Percentiles rank a stretch among this genome's conserved stretches.
Evolutionary conservation across 2,113 vertebrate genomes (phyloP).

Genomic region (Egretta garzetta): DNA sequence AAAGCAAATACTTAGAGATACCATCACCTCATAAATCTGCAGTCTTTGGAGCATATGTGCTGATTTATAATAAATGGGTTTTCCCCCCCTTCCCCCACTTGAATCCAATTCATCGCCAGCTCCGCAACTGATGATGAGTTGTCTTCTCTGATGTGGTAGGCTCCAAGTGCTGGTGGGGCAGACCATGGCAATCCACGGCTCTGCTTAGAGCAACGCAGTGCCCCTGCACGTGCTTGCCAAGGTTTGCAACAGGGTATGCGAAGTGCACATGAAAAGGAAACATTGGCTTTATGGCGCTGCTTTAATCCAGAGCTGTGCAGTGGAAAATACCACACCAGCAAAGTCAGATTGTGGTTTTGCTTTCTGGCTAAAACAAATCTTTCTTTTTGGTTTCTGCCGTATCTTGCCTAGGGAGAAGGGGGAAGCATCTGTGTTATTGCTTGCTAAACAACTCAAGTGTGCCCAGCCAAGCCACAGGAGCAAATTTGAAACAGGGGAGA

Average conservation of each 20-base stretch:
- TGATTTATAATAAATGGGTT: not conserved
- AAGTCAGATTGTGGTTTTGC: conserved; percentile 14
- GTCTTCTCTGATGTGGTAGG: not conserved
- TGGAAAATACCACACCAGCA: conserved; percentile 27
- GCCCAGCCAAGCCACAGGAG: conserved; percentile 41
- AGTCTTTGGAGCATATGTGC: not conserved
- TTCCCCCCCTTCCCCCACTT: not conserved
- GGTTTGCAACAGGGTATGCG: not conserved
- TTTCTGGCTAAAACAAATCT: conserved; percentile 49
- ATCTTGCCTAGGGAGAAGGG: conserved; percentile 43
- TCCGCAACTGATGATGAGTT: not conserved
- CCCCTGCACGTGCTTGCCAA: not conserved
- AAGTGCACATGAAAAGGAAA: not conserved
- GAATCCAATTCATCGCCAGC: not conserved
- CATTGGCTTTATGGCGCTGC: not conserved
- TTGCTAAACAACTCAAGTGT: conserved; percentile 33
- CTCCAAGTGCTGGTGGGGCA: not conserved
- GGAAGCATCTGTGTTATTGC: conserved; percentile 66
- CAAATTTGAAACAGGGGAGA: conserved; percentile 17
- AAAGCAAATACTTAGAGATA: not conserved
- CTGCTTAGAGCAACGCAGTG: not conserved
- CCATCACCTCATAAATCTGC: not conserved
- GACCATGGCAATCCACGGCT: not conserved
- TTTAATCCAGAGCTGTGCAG: not conserved
- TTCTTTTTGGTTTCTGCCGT: conserved; percentile 3